A percentile compares a stretch with the other conserved stretches of the same genome.
Evolutionary conservation across 2,888 invertebrate species (phyloP).

Genomic region (Drosophila paranaensis): DNA sequence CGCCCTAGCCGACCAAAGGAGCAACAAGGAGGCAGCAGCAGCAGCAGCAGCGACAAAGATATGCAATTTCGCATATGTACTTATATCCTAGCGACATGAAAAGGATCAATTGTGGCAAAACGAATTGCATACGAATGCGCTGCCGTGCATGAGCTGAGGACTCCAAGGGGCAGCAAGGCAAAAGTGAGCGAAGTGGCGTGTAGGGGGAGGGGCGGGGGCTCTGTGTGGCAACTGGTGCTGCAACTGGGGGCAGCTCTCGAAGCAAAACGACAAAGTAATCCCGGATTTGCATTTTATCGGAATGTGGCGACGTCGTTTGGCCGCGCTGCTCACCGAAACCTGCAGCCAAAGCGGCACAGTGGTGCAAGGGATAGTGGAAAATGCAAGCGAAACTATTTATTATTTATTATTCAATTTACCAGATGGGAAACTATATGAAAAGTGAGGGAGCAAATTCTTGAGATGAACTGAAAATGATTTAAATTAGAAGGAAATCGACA

Average conservation of each 20-base stretch:
- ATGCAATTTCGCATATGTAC: conserved; percentile 81
- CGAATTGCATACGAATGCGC: conserved; percentile 80
- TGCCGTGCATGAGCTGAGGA: conserved; percentile 37
- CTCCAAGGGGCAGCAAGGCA: background rate
- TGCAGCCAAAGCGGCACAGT: conserved; percentile 44
- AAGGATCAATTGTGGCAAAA: conserved; percentile 81
- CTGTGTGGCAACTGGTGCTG: conserved; percentile 11
- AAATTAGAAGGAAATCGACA: too few species aligned
- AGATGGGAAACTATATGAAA: background rate
- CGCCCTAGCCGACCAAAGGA: conserved; percentile 46
- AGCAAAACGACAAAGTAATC: conserved; percentile 81
- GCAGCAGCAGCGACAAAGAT: conserved; percentile 67
- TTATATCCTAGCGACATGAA: conserved; percentile 82
- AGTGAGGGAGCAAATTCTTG: background rate
- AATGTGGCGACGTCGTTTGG: conserved; percentile 69
- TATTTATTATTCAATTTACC: background rate
- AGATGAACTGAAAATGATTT: too few species aligned
- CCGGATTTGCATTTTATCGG: conserved; percentile 81
- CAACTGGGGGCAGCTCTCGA: conserved; percentile 66
- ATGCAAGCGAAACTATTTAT: background rate
- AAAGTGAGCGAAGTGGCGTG: background rate
- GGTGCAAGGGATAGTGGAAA: background rate
- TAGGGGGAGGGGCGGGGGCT: too few species aligned
- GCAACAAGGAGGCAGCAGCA: conserved; percentile 29
- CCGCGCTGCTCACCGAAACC: conserved; percentile 37